Base-by-base conservation (phyloP, 2,797 vertebrate species). In the Poecilia wingei region DNA sequence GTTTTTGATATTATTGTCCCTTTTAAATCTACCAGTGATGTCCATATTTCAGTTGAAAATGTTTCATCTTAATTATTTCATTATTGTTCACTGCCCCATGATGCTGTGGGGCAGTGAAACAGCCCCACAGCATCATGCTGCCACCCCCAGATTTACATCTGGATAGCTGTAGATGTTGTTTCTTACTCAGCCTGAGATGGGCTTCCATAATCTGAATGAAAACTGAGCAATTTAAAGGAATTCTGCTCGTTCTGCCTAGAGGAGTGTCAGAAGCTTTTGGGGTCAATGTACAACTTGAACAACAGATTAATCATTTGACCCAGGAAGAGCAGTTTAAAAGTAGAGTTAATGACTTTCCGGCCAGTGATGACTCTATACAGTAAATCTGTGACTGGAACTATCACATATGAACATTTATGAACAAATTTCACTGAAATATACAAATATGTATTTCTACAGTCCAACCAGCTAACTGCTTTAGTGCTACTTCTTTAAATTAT, bases 401-500 rank as follows among this genome's bases (percentile, higher is more conserved):
- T 20, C 6, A 1, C 33, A 39, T 2, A 13, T 59, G 28, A 33
- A 6, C 4, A 61, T 61, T 61, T 61, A 33, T 61, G 61, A 18
- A 18, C 33, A 36, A 9, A 66, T 66, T 66, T 39, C 33, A 39
- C 61, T 39, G 61, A 66, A 45, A 74, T 43, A 31, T 10, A 74
- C 49, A n/a, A 57, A n/a, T 7, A 6, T 39, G 14, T 51, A 41
- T 22, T n/a, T 39, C 53, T 22, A n/a, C 12, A 45, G 9, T 12
- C 4, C 25, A 70, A n/a, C 68, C 68, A 43, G 41, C 68, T 16
- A 43, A 36, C 13, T 64, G 5, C 57, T 33, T n/a, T 61, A 33
- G 61, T 59, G 14, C 51, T 45, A 73, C n/a, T 18, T 12, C 69
- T 82, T 31, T 57, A 28, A n/a, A 45, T 46, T 74, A 49, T 36